Percentiles rank a stretch among this genome's conserved stretches.
Conservation (phyloP, 2,113 vertebrate genomes). For the Phasianus colchicus region DNA sequence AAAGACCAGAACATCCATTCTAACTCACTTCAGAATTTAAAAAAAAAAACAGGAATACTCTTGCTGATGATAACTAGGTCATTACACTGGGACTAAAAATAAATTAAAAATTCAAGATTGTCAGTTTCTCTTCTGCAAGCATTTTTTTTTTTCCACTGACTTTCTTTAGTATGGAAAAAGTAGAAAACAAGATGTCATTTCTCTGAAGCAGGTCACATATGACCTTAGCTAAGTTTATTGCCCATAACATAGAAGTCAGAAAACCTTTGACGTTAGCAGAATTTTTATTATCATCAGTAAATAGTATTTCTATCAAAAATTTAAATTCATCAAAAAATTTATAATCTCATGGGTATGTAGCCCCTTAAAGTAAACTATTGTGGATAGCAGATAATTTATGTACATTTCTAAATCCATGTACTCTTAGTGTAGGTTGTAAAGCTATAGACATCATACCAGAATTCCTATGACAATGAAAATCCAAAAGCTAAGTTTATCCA, state of each 20-base stretch:
- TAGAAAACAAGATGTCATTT: not conserved
- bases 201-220: constrained; percentile 17
- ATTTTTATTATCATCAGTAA: not conserved
- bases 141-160: constrained; percentile 31
- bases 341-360: not conserved
- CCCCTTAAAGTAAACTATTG: not conserved
- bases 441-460: not conserved
- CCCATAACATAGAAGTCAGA: not conserved
- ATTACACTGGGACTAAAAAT: not conserved
- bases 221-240: not conserved
- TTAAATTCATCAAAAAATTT: not conserved
- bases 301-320: not conserved
- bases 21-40: not conserved
- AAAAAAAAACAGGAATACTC: not conserved
- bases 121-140: not conserved
- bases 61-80: not conserved
- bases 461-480: not conserved
- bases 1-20: not conserved
- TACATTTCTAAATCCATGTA: not conserved
- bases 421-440: not conserved
- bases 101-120: not conserved
- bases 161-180: constrained; percentile 24
- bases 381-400: not conserved
- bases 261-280: not conserved
- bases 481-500: not conserved